Conservation (phyloP, 2,888 invertebrate species). For the Copidosoma aretas region DNA sequence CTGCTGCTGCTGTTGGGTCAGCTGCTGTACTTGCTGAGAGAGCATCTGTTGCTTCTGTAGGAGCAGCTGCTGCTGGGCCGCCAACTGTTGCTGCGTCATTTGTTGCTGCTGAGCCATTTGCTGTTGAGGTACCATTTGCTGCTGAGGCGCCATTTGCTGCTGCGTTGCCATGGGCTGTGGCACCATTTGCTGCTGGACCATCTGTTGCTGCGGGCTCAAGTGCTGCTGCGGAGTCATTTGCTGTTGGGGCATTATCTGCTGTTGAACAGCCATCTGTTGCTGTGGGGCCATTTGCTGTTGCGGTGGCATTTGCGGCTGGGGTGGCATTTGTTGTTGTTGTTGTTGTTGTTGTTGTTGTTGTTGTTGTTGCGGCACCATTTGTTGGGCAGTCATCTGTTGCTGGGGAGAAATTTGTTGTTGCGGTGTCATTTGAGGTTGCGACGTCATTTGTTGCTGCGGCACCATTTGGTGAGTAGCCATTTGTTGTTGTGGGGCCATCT, state of each 20-base stretch:
- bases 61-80: conserved; percentile 46
- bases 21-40: conserved; percentile 43
- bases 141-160: conserved; percentile 44
- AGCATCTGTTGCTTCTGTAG: conserved; percentile 50
- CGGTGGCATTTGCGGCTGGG: conserved; percentile 47
- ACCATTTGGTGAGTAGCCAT: conserved; percentile 46
- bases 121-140: conserved; percentile 41
- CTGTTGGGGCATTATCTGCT: conserved; percentile 50
- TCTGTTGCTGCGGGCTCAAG: conserved; percentile 49
- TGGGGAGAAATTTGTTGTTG: conserved; percentile 56
- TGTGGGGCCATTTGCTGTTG: conserved; percentile 59
- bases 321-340: conserved; percentile 53
- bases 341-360: conserved; percentile 60
- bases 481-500: conserved; percentile 43
- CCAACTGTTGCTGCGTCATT: conserved; percentile 50
- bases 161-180: conserved; percentile 48
- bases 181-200: conserved; percentile 43
- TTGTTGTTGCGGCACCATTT: too few species aligned
- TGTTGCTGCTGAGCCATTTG: conserved; percentile 47
- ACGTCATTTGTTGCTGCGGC: conserved; percentile 47
- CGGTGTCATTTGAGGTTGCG: conserved; percentile 59
- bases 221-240: conserved; percentile 51
- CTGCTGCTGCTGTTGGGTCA: conserved; percentile 48
- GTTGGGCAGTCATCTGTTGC: conserved; percentile 57
- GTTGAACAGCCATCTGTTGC: not conserved